Conservation (phyloP, 2,113 vertebrate species). For the Lonchura striata region DNA sequence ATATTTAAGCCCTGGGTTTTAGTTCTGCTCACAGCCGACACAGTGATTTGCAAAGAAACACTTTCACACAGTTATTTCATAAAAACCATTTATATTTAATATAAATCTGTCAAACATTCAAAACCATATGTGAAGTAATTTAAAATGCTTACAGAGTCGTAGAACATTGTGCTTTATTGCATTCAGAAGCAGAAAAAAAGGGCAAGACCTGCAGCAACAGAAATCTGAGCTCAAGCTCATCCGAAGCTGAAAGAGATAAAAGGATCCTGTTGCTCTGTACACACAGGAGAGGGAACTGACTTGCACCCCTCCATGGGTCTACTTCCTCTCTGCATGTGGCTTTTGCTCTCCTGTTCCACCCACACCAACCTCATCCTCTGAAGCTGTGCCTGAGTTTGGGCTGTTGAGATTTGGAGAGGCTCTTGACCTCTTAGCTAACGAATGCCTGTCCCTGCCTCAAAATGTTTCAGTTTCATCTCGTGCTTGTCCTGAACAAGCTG, state of each 20-base stretch:
- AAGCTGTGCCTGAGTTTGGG: not conserved
- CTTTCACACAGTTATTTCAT: conserved; percentile 7
- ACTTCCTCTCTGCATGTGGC: not conserved
- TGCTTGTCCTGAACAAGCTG: not conserved
- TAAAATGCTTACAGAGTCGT: not conserved
- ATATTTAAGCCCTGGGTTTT: not conserved
- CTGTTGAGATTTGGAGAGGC: not conserved
- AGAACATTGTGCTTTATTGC: not conserved
- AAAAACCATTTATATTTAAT: conserved; percentile 32
- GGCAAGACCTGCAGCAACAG: not conserved
- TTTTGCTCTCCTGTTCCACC: not conserved
- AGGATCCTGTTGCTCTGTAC: not conserved
- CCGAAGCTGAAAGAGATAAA: not conserved
- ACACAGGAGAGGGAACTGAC: not conserved
- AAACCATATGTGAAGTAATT: conserved; percentile 26
- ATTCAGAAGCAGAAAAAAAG: not conserved
- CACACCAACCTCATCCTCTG: not conserved
- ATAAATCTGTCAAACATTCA: conserved; percentile 40
- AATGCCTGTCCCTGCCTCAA: not conserved
- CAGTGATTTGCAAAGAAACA: conserved; percentile 12
- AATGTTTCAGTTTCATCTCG: not conserved
- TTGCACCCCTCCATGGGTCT: not conserved
- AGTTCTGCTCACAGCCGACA: not conserved
- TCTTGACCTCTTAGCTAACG: not conserved
- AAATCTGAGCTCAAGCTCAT: not conserved